A percentile compares a stretch with the other conserved stretches of the same genome.
Conservation (phyloP, 1,140 invertebrate species). For the Pogonomyrmex barbatus region DNA sequence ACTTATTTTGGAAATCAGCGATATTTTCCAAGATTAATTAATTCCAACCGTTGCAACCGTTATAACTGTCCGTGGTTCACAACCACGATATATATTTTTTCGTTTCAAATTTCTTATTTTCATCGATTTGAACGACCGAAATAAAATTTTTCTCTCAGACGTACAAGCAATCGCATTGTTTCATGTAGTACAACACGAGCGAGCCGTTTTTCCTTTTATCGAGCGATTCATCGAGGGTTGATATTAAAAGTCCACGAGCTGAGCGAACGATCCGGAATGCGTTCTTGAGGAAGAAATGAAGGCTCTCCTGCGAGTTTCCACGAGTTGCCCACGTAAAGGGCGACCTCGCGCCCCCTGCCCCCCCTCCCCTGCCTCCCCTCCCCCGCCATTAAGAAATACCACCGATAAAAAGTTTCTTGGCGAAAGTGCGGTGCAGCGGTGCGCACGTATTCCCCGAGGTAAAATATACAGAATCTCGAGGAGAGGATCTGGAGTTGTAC, state of each 20-base stretch:
- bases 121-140: neutral
- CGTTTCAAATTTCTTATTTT: conserved; percentile 23
- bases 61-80: neutral
- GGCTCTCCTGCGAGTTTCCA: conserved; percentile 21
- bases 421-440: conserved; percentile 41
- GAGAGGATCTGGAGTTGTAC: neutral
- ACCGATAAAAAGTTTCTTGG: conserved; percentile 62
- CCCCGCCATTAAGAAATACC: conserved; percentile 37
- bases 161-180: neutral
- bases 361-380: too few species aligned
- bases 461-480: conserved; percentile 46
- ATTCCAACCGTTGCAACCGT: neutral
- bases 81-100: conserved; percentile 15
- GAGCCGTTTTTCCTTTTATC: neutral
- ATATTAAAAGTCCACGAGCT: conserved; percentile 30
- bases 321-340: conserved; percentile 30
- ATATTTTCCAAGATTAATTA: conserved; percentile 29
- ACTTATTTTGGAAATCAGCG: neutral
- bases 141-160: neutral
- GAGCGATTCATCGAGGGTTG: neutral
- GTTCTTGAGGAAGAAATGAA: conserved; percentile 47
- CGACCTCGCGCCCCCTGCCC: neutral
- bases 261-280: neutral
- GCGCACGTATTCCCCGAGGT: conserved; percentile 51
- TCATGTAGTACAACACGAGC: neutral